Conservation (phyloP, 2,888 invertebrate genomes). For the Dugesia japonica region DNA sequence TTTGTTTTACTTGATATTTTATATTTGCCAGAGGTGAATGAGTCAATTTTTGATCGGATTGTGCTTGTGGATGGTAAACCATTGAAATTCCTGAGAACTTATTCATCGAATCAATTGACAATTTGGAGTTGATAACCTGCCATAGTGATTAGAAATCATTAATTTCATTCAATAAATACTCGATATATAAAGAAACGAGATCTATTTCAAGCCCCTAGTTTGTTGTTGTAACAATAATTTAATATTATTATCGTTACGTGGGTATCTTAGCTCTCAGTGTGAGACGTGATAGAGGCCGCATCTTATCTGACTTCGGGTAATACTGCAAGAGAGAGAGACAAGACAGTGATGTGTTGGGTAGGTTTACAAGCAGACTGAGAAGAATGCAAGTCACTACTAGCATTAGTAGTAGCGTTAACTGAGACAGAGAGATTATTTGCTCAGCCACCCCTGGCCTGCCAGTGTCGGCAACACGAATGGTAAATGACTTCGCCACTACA, state of each 20-base stretch:
- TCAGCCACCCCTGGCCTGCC: constrained; percentile 16
- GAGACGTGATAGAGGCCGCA: constrained; percentile 15
- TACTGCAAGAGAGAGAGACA: constrained; percentile 20
- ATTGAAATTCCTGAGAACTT: constrained; percentile 11
- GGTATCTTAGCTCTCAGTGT: constrained; percentile 3
- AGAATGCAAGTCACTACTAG: not conserved
- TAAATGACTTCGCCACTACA: constrained; percentile 20
- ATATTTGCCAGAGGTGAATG: not conserved
- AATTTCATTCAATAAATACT: constrained; percentile 7
- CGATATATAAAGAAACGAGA: constrained; percentile 5
- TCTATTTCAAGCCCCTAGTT: constrained; percentile 20
- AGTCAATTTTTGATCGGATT: constrained; percentile 13
- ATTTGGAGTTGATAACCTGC: constrained; percentile 1
- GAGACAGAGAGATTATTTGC: constrained; percentile 20
- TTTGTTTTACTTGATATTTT: not conserved
- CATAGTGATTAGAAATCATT: constrained; percentile 13
- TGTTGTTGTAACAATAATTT: constrained; percentile 20
- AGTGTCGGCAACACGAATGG: constrained; percentile 13
- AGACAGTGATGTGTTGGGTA: constrained; percentile 2
- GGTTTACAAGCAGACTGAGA: not conserved
- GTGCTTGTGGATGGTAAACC: constrained; percentile 1
- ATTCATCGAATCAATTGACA: constrained; percentile 3
- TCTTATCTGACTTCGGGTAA: constrained; percentile 5
- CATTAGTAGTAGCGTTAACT: not conserved
- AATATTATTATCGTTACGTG: constrained; percentile 20